phyloP scores from a whole-genome alignment of 2,888 invertebrate genomes.

The Phragmatobia fuliginosa region DNA sequence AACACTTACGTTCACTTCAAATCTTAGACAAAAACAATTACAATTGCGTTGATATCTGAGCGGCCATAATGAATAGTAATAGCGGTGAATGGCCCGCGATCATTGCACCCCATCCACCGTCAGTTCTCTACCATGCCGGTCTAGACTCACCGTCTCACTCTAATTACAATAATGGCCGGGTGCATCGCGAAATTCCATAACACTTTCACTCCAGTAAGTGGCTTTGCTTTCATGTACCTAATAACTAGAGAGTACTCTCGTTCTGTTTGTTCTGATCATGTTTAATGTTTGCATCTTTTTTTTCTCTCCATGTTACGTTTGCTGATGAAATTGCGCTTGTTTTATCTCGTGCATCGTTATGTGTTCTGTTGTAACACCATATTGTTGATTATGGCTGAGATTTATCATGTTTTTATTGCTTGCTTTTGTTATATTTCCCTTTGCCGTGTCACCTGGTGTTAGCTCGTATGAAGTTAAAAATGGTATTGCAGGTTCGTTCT shows the following conservation, averaged over 20 bases:
- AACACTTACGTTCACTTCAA: not conserved
- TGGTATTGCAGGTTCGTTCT: not conserved
- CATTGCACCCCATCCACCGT: conserved; percentile 39
- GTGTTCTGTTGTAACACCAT: conserved; percentile 10
- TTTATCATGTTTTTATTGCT: not conserved
- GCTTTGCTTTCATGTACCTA: conserved; percentile 73
- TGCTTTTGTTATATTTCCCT: not conserved
- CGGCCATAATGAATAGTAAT: conserved; percentile 18
- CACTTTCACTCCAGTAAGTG: conserved; percentile 75
- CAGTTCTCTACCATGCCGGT: conserved; percentile 33
- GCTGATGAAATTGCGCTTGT: conserved; percentile 36
- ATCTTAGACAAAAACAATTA: conserved; percentile 19
- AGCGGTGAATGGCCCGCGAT: conserved; percentile 35
- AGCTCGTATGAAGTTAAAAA: not conserved
- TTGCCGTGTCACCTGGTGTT: not conserved
- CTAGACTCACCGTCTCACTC: conserved; percentile 71
- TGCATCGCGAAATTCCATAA: conserved; percentile 76
- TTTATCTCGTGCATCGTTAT: conserved; percentile 29
- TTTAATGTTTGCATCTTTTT: conserved; percentile 42
- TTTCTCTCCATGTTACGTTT: conserved; percentile 35
- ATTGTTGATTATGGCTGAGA: conserved; percentile 4
- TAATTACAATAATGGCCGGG: conserved; percentile 72
- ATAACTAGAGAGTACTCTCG: conserved; percentile 54
- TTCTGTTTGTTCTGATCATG: conserved; percentile 38
- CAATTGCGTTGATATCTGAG: conserved; percentile 27